Evolutionary conservation across 2,113 vertebrate species (phyloP).

Genomic region (Arenaria interpres): DNA sequence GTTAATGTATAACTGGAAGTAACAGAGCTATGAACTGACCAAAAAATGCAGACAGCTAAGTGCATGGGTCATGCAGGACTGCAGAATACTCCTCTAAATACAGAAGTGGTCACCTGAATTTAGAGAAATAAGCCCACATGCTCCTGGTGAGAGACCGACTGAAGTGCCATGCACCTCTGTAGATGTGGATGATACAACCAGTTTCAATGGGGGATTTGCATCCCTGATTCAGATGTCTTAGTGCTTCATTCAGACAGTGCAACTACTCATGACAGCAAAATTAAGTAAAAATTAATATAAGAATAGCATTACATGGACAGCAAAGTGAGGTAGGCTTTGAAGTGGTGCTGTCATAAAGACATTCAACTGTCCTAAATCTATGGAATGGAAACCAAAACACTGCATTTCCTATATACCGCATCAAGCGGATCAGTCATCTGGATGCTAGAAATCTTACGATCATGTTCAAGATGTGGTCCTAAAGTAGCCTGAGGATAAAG

Average conservation of each 20-base stretch:
- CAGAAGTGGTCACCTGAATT: not conserved
- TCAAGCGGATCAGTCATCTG: not conserved
- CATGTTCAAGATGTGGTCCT: not conserved
- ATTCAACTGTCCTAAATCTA: not conserved
- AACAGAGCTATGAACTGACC: not conserved
- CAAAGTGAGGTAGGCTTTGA: not conserved
- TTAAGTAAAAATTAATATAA: not conserved
- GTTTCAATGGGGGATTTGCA: not conserved
- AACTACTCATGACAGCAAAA: not conserved
- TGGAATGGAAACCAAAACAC: not conserved
- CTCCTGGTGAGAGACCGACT: not conserved
- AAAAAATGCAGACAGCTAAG: not conserved
- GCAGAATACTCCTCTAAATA: not conserved
- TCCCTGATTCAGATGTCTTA: not conserved
- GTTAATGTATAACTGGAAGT: slow-evolving; percentile 49
- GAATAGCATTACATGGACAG: rapidly evolving
- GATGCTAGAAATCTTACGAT: not conserved
- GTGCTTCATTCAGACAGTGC: not conserved
- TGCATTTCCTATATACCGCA: rapidly evolving
- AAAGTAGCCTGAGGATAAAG: not conserved
- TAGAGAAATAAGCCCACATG: not conserved
- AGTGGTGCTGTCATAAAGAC: not conserved
- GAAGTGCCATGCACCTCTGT: rapidly evolving
- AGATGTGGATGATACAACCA: not conserved
- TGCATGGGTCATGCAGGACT: not conserved